phyloP scores from a whole-genome alignment of 2,113 vertebrate species.

The Caracal caracal region DNA sequence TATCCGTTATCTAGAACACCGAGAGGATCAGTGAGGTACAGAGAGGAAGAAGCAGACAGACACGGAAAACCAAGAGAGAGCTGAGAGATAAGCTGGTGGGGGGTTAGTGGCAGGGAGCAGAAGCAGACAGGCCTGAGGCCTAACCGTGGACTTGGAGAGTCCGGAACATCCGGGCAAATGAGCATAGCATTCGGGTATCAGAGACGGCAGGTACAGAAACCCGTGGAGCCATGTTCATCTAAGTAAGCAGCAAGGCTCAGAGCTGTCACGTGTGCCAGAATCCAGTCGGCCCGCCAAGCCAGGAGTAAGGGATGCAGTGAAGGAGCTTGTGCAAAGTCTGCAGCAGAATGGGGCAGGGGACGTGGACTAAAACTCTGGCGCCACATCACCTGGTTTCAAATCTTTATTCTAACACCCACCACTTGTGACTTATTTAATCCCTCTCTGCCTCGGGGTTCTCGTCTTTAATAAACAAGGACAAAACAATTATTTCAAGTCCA shows the following conservation, averaged over 20 bases:
- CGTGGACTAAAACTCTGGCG: neutral
- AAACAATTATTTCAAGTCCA: slow-evolving; percentile 2
- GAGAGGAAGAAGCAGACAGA: neutral
- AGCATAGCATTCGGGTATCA: neutral
- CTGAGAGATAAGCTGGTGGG: neutral
- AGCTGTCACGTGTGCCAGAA: neutral
- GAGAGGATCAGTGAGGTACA: neutral
- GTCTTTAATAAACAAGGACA: neutral
- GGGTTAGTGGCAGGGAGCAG: neutral
- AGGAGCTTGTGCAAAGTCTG: neutral
- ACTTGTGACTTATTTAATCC: neutral
- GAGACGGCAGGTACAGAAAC: neutral
- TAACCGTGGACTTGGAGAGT: neutral
- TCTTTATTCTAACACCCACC: neutral
- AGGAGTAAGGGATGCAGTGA: neutral
- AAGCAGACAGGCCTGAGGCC: neutral
- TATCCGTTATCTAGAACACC: neutral
- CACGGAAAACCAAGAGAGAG: neutral
- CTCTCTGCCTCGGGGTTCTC: neutral
- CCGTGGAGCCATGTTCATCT: neutral
- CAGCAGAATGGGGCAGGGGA: neutral
- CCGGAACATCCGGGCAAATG: neutral
- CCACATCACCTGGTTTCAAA: neutral
- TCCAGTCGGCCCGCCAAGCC: neutral
- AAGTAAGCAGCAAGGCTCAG: slow-evolving; percentile 5